Percentiles rank a stretch among this genome's conserved stretches.
phyloP scores from a whole-genome alignment of 2,113 vertebrate genomes.

The Aix galericulata region DNA sequence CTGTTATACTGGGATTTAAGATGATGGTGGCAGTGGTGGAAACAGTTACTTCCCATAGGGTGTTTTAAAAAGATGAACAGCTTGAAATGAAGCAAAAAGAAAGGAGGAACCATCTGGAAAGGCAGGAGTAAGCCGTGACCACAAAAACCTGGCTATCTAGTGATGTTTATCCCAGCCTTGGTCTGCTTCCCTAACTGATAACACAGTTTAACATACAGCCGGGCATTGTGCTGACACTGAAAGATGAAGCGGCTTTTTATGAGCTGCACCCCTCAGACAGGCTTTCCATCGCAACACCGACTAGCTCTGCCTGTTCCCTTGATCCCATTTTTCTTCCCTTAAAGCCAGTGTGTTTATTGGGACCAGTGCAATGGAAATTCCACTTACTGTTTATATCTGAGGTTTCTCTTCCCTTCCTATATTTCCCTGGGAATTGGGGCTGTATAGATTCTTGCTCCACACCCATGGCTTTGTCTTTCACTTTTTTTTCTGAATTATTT shows the following conservation, averaged over 20 bases:
- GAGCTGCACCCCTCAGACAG: conserved; percentile 55
- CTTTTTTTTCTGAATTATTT: conserved; percentile 49
- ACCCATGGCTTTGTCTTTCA: conserved; percentile 65
- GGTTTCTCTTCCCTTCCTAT: conserved; percentile 46
- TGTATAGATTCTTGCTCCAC: conserved; percentile 55
- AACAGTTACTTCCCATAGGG: neutral
- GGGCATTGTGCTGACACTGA: conserved; percentile 68
- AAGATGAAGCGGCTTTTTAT: conserved; percentile 70
- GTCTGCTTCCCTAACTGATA: conserved; percentile 69
- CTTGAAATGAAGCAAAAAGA: neutral
- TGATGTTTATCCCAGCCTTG: conserved; percentile 42
- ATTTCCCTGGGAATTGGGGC: conserved; percentile 45
- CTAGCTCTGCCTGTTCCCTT: conserved; percentile 61
- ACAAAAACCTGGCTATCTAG: neutral
- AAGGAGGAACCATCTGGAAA: conserved; percentile 38
- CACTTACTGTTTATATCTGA: conserved; percentile 70
- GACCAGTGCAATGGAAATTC: conserved; percentile 69
- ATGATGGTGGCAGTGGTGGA: neutral
- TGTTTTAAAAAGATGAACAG: neutral
- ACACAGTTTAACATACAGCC: conserved; percentile 63
- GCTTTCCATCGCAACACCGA: conserved; percentile 63
- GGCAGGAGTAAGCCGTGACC: neutral
- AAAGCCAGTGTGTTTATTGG: conserved; percentile 66
- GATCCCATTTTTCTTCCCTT: conserved; percentile 70
- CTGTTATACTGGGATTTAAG: neutral